Evolutionary conservation across 2,113 vertebrate species (phyloP), one percentile per base, ranked within the genome.

Genomic region (Chauna torquata): DNA sequence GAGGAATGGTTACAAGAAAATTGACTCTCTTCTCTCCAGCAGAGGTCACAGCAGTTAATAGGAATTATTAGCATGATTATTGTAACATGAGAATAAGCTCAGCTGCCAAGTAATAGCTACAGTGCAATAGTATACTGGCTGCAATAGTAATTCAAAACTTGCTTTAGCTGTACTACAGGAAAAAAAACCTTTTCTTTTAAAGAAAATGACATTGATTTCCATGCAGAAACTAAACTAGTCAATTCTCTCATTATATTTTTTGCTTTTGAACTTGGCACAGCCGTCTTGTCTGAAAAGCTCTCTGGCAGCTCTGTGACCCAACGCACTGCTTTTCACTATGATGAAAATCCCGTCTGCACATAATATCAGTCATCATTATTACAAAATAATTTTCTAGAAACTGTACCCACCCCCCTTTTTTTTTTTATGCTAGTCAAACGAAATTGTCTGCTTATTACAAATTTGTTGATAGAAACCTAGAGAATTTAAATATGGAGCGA

Each of bases 31-130:
- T 92, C 40, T 87, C 84, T 74, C 88, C 88, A 94, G 81, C 47
- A 94, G 86, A 95, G 84, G 82, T 96, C 91, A 97, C 28, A 86
- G 82, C 77, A 96, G 85, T 88, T 95, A 94, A 49, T 2, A 77
- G 72, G 79, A 95, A 93, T 97, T 94, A 97, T 76, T 69, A 94
- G 78, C 62, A 82, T 65, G 66, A 69, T 72, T 96, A 62, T 82
- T 47, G 38, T 74, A 85, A 91, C 1, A 12, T 6, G 40, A 81
- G 49, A 91, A 94, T 52, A 59, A 89, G 59, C 54, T 66, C 69
- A 84, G 42, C 55, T 74, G 62, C 70, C 88, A 93, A 90, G 68
- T 61, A 86, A 66, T 9, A 78, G 61, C 50, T 89, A 36, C 2
- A 0, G 9, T 70, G 65, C 44, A 86, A 61, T 28, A 27, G 57